Evolutionary conservation across 2,888 invertebrate genomes (phyloP).

Genomic region (Steinernema carpocapsae): DNA sequence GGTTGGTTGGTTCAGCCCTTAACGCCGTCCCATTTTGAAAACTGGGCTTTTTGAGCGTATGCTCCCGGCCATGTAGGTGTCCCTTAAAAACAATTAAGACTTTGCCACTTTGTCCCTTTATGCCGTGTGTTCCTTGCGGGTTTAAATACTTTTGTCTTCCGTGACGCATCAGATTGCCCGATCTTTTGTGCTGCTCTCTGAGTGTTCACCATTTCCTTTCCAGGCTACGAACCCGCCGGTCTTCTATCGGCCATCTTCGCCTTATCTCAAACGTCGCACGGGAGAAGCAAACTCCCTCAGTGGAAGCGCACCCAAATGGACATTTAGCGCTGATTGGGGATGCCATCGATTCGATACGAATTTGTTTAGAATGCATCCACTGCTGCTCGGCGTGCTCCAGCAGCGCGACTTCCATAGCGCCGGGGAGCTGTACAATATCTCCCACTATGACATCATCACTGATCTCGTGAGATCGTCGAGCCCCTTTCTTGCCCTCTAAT

Average conservation of each 20-base stretch:
- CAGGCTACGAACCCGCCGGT: conserved; percentile 28
- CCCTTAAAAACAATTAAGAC: too few relatives aligned
- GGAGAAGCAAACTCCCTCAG: conserved; percentile 34
- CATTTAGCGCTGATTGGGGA: conserved; percentile 33
- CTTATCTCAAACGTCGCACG: conserved; percentile 32
- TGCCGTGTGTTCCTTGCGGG: background rate
- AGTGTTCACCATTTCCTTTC: background rate
- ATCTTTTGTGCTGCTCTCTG: conserved; percentile 9
- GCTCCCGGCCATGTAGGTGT: too few relatives aligned
- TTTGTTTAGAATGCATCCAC: conserved; percentile 79
- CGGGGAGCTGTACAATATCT: conserved; percentile 86
- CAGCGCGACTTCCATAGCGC: conserved; percentile 81
- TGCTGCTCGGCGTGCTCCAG: conserved; percentile 86
- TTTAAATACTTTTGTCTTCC: conserved; percentile 1
- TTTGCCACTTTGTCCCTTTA: background rate
- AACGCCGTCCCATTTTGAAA: background rate
- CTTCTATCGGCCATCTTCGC: conserved; percentile 4
- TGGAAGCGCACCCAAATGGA: conserved; percentile 35
- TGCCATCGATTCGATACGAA: conserved; percentile 32
- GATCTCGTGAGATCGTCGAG: conserved; percentile 74
- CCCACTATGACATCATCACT: conserved; percentile 84
- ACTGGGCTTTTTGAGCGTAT: background rate
- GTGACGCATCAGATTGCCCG: conserved; percentile 13
- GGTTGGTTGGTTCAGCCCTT: background rate
- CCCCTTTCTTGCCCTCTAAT: background rate